Percentiles rank a stretch among this genome's conserved stretches.
Evolutionary conservation across 1,140 invertebrate species (phyloP).

Genomic region (Cyclina sinensis): DNA sequence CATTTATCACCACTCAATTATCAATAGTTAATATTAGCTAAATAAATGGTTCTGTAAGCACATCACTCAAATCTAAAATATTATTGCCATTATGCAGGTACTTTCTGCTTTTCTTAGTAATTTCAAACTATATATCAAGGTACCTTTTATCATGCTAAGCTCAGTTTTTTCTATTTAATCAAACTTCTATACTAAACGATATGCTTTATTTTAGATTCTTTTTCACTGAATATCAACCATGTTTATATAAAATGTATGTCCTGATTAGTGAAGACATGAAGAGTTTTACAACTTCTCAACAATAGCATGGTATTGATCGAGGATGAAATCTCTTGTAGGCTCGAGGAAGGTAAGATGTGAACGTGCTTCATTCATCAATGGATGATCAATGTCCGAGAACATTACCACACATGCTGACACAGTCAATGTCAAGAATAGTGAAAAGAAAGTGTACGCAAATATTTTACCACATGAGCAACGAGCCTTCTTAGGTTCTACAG

Average conservation of each 20-base stretch:
- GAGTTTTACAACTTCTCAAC: conserved; percentile 47
- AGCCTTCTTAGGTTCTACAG: conserved; percentile 49
- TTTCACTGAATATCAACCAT: conserved; percentile 1
- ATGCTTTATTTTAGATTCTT: conserved; percentile 2
- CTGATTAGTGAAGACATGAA: not conserved
- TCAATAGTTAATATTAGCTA: too few relatives aligned
- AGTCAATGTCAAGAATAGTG: conserved; percentile 76
- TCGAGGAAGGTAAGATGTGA: conserved; percentile 78
- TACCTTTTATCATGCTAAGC: too few relatives aligned
- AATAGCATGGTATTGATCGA: conserved; percentile 64
- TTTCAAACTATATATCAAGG: too few relatives aligned
- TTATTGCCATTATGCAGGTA: too few relatives aligned
- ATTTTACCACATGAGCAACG: conserved; percentile 71
- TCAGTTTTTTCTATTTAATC: not conserved
- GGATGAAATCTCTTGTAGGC: conserved; percentile 78
- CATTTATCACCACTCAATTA: too few relatives aligned
- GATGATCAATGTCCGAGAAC: conserved; percentile 80
- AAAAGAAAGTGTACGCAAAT: conserved; percentile 73
- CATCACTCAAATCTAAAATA: too few relatives aligned
- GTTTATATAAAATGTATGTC: conserved; percentile 4
- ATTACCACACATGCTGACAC: conserved; percentile 77
- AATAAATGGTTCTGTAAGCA: too few relatives aligned
- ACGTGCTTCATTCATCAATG: conserved; percentile 72
- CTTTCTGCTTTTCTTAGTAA: too few relatives aligned
- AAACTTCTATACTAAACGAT: not conserved